Conservation (phyloP, 1,140 invertebrate genomes). For the Orussus abietinus region DNA sequence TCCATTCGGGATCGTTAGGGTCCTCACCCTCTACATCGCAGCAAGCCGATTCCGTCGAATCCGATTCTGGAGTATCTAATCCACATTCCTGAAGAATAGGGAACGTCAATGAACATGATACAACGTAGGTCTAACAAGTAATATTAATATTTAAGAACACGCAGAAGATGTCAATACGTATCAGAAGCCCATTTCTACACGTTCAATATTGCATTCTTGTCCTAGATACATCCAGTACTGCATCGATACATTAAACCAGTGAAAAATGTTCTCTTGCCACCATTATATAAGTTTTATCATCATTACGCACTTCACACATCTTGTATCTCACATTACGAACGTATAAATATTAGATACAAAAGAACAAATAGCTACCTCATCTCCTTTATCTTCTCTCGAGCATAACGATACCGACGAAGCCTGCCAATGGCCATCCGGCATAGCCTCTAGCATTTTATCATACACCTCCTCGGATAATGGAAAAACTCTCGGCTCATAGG, state of each 20-base stretch:
- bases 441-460: conserved; percentile 64
- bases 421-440: conserved; percentile 63
- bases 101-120: too few species aligned
- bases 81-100: conserved; percentile 13
- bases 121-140: too few species aligned
- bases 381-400: conserved; percentile 52
- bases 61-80: conserved; percentile 54
- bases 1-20: conserved; percentile 80
- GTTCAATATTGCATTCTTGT: too few species aligned
- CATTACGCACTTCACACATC: too few species aligned
- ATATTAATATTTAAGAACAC: too few species aligned
- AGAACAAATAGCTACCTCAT: conserved; percentile 33
- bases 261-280: too few species aligned
- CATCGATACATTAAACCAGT: too few species aligned
- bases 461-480: conserved; percentile 69
- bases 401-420: conserved; percentile 58
- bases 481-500: conserved; percentile 72
- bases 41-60: conserved; percentile 60
- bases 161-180: too few species aligned
- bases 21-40: conserved; percentile 65
- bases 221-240: too few species aligned
- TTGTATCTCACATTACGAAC: conserved; percentile 10
- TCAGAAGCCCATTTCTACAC: too few species aligned
- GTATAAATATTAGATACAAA: conserved; percentile 22
- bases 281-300: too few species aligned